These are phyloP conservation scores for Sebastolobus alascanus DNA, from an alignment of 2,797 vertebrate species.

Conservation along the genomic window DNA sequence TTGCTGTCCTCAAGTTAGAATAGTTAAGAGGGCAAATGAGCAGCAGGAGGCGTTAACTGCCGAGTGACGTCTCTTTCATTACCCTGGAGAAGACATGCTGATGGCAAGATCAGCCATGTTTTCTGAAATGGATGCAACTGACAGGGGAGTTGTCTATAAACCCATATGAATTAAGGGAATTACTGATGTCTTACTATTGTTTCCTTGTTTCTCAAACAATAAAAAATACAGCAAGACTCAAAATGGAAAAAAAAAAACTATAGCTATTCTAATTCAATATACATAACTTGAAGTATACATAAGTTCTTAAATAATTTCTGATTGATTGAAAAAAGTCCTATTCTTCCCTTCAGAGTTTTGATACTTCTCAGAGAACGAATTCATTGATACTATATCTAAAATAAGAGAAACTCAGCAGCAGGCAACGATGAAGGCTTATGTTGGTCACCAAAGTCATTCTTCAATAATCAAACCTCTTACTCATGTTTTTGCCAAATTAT, in stretches of 20 bases:
- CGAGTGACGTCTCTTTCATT: constrained; percentile 58
- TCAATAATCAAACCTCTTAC: neutral
- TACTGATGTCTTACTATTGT: neutral
- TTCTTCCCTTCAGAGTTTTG: neutral
- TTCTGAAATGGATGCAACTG: constrained; percentile 50
- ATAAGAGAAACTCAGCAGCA: neutral
- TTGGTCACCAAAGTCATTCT: neutral
- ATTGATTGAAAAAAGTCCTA: neutral
- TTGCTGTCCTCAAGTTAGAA: constrained; percentile 20
- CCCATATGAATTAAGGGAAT: constrained; percentile 20
- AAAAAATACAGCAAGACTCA: neutral
- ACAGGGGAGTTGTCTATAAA: constrained; percentile 32
- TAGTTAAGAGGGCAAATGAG: constrained; percentile 54
- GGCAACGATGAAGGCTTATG: neutral
- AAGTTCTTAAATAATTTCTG: neutral
- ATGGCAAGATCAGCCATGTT: constrained; percentile 45
- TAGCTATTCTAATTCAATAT: neutral
- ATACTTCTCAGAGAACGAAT: neutral
- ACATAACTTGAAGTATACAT: too few species aligned
- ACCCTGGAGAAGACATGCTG: constrained; percentile 30
- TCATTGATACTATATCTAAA: neutral
- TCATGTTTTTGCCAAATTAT: neutral
- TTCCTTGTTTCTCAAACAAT: constrained; percentile 6
- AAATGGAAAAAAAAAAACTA: neutral
- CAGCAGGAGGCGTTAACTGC: constrained; percentile 49